Percentiles rank a stretch among this genome's conserved stretches.
These are phyloP conservation scores for Drusus annulatus DNA, from an alignment of 1,140 invertebrate genomes.

Conservation along the genomic window DNA sequence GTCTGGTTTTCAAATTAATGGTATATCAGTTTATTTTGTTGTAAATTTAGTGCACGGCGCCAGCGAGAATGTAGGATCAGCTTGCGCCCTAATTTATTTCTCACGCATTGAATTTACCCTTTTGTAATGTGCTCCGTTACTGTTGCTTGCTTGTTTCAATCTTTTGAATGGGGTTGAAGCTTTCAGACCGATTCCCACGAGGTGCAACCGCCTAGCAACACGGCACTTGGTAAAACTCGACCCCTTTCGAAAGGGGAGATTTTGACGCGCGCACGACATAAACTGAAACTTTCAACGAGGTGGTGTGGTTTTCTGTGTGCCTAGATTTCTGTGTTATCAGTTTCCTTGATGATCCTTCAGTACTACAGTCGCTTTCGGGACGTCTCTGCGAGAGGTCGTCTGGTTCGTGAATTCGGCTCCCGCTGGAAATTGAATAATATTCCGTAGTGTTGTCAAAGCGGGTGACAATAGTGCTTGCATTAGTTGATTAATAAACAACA, in stretches of 20 bases:
- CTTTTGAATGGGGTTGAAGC: background rate
- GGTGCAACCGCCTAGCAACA: background rate
- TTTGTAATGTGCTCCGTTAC: background rate
- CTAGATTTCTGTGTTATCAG: background rate
- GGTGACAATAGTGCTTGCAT: background rate
- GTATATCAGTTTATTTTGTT: background rate
- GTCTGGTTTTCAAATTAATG: background rate
- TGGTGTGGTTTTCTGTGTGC: background rate
- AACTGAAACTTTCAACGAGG: background rate
- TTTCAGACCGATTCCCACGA: background rate
- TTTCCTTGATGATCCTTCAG: background rate
- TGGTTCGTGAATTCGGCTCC: background rate
- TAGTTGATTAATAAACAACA: no score
- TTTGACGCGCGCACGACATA: background rate
- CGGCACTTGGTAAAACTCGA: background rate
- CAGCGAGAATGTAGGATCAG: background rate
- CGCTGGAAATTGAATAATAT: background rate
- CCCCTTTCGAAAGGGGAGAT: background rate
- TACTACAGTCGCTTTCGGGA: slow-evolving; percentile 6
- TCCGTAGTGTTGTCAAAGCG: background rate
- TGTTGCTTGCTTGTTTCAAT: background rate
- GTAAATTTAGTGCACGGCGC: background rate
- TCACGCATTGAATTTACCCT: background rate
- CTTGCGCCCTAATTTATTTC: background rate
- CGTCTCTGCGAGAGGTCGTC: background rate